Percentiles rank a stretch among this genome's conserved stretches.
These are phyloP conservation scores for Mythimna loreyi DNA, from an alignment of 2,888 invertebrate genomes.

Conservation along the genomic window DNA sequence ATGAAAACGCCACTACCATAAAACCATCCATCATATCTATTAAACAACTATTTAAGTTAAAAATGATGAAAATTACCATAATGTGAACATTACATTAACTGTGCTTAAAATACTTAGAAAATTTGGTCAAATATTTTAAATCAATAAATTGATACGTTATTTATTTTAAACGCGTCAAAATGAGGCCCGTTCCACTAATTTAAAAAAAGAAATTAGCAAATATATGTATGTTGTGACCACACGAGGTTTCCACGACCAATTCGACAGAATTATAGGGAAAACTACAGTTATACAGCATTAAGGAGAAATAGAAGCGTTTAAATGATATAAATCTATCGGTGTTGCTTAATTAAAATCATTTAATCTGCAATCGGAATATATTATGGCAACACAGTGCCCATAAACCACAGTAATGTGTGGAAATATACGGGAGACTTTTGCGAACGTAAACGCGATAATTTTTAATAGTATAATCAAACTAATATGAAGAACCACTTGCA, in stretches of 20 bases:
- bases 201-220: conserved; percentile 51
- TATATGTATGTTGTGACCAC: conserved; percentile 34
- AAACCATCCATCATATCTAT: conserved; percentile 42
- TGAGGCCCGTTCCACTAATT: conserved; percentile 34
- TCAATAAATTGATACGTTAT: conserved; percentile 23
- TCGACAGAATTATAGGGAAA: conserved; percentile 66
- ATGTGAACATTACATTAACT: conserved; percentile 22
- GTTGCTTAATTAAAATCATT: conserved; percentile 86
- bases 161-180: conserved; percentile 27
- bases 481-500: neutral
- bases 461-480: too few species aligned
- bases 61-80: conserved; percentile 50
- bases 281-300: conserved; percentile 72
- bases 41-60: conserved; percentile 36
- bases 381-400: conserved; percentile 80
- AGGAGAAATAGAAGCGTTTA: conserved; percentile 67
- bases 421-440: conserved; percentile 70
- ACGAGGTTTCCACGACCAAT: conserved; percentile 64
- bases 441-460: conserved; percentile 22
- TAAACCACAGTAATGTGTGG: conserved; percentile 76
- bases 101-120: conserved; percentile 39
- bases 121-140: conserved; percentile 17
- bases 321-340: conserved; percentile 77
- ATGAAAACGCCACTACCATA: conserved; percentile 49
- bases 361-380: conserved; percentile 87